A percentile compares a stretch with the other conserved stretches of the same genome.
Evolutionary conservation across 1,140 invertebrate species (phyloP).

Genomic region (Drosophila tropicalis): DNA sequence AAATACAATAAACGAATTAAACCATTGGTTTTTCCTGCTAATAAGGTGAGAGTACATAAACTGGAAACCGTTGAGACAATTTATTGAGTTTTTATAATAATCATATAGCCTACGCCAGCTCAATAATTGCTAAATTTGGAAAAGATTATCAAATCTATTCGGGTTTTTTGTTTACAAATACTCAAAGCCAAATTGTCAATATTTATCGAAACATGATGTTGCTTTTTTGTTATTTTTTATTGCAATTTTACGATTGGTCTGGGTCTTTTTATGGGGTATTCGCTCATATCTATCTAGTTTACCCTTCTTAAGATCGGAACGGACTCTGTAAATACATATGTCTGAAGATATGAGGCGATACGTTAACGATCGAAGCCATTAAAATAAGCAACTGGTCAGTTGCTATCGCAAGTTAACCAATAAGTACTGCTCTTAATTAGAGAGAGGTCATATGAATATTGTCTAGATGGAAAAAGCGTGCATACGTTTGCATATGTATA

Average conservation of each 20-base stretch:
- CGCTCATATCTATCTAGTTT: neutral
- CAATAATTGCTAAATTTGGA: too few relatives aligned
- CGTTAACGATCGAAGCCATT: neutral
- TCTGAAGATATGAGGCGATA: slow-evolving; percentile 7
- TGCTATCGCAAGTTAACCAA: neutral
- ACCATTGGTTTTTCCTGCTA: too few relatives aligned
- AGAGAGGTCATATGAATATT: too few relatives aligned
- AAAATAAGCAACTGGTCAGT: neutral
- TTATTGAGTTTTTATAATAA: too few relatives aligned
- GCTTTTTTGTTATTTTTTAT: neutral
- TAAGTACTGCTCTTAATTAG: too few relatives aligned
- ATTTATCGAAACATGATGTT: neutral
- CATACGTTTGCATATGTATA: too few relatives aligned
- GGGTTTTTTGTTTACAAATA: neutral
- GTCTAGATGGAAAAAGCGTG: too few relatives aligned
- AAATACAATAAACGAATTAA: too few relatives aligned
- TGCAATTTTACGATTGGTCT: neutral
- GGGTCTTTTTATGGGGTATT: neutral
- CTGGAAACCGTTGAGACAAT: too few relatives aligned
- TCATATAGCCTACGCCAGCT: too few relatives aligned
- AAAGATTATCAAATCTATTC: slow-evolving; percentile 15
- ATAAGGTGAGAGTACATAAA: too few relatives aligned
- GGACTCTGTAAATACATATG: slow-evolving; percentile 9
- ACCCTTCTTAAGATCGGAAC: too few relatives aligned
- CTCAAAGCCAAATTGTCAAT: neutral